A percentile compares a stretch with the other conserved stretches of the same genome.
phyloP scores from a whole-genome alignment of 2,888 invertebrate species.

The Pyrrhosoma nymphula region DNA sequence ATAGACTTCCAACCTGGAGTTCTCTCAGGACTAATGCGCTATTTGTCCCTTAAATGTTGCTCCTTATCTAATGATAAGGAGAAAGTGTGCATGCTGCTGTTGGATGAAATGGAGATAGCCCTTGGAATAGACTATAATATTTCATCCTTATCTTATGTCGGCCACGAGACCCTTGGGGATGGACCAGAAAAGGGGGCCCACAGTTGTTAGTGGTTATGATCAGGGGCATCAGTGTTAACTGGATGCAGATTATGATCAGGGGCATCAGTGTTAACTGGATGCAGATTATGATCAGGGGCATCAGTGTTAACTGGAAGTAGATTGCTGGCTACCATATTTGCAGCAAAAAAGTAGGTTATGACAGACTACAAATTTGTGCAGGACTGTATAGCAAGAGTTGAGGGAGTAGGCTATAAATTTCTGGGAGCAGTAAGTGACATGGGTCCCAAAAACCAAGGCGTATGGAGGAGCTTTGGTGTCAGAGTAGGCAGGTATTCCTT shows the following conservation, averaged over 20 bases:
- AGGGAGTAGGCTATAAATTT: conserved; percentile 25
- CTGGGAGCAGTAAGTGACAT: conserved; percentile 30
- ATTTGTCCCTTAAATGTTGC: too few species aligned
- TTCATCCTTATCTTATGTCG: background rate
- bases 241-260: too few species aligned
- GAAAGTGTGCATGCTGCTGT: background rate
- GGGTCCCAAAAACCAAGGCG: conserved; percentile 60
- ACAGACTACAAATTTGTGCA: conserved; percentile 22
- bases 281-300: too few species aligned
- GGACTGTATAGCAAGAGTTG: background rate
- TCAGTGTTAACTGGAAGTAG: too few species aligned
- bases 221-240: too few species aligned
- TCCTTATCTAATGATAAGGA: too few species aligned
- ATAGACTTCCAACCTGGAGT: too few species aligned
- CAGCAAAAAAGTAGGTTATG: conserved; percentile 49
- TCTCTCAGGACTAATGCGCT: too few species aligned
- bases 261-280: too few species aligned
- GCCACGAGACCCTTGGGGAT: background rate
- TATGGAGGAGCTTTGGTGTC: conserved; percentile 9
- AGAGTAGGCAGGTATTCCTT: background rate
- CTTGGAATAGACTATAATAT: background rate
- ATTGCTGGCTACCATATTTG: conserved; percentile 7
- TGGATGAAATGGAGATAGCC: background rate
- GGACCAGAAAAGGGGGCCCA: background rate
- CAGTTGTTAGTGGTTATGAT: conserved; percentile 53